Percentiles rank a stretch among this genome's conserved stretches.
Evolutionary conservation across 2,888 invertebrate species (phyloP).

Genomic region (Ethmia dodecea): DNA sequence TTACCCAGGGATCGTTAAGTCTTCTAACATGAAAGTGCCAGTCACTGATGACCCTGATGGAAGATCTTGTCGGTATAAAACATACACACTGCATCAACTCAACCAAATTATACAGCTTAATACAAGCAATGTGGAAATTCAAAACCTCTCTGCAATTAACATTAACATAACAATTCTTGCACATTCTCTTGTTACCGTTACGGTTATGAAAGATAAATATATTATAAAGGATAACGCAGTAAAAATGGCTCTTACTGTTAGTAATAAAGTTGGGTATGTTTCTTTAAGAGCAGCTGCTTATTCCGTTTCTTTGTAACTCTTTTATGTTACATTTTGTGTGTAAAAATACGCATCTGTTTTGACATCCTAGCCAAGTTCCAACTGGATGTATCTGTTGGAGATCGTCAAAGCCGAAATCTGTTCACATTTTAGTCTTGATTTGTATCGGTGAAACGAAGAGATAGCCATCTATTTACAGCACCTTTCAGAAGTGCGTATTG

Average conservation of each 20-base stretch:
- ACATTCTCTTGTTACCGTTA: conserved; percentile 8
- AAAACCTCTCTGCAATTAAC: conserved; percentile 4
- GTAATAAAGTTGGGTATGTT: conserved; percentile 29
- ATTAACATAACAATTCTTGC: conserved; percentile 5
- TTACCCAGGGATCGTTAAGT: conserved; percentile 36
- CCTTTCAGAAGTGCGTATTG: too few species aligned
- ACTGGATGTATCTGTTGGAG: conserved; percentile 29
- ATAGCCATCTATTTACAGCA: too few species aligned
- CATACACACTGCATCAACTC: neutral
- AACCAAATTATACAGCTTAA: neutral
- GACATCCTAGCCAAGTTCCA: conserved; percentile 29
- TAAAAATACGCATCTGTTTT: conserved; percentile 53
- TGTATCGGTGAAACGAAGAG: too few species aligned
- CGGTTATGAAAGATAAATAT: conserved; percentile 21
- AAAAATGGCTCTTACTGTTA: conserved; percentile 19
- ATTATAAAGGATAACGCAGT: conserved; percentile 9
- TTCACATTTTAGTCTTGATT: conserved; percentile 15
- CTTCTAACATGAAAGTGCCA: conserved; percentile 33
- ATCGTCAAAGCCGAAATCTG: conserved; percentile 16
- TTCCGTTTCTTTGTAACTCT: conserved; percentile 40
- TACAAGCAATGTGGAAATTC: neutral
- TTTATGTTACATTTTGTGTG: conserved; percentile 42
- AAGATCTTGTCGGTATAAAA: conserved; percentile 7
- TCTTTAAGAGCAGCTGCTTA: conserved; percentile 40
- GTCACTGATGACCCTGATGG: conserved; percentile 22